Evolutionary conservation across 2,113 vertebrate genomes (phyloP), one percentile per base, ranked within the genome.

Genomic region (Pollachius pollachius): DNA sequence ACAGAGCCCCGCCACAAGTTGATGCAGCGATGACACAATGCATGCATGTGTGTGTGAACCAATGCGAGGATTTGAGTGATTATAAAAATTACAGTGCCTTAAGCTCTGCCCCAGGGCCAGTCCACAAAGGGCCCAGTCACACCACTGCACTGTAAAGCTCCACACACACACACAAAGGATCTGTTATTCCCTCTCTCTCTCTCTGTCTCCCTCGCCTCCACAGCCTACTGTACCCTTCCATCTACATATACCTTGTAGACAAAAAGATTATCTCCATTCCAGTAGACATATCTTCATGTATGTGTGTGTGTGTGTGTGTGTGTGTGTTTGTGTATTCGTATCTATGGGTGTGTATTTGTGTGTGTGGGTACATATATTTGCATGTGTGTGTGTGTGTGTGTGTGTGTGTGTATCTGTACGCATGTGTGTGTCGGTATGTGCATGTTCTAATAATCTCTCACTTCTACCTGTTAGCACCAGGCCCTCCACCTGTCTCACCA

Each of bases 361-460:
- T 64, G 71, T 64, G 61, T 19, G 62, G 66, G 54, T 67, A 73
- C 76, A 76, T 76, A 80, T 27, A 16, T 64, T 12, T 13, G 12
- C 12, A 1, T 48, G 41, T 72, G 67, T 11, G 65, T 75, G 75
- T 62, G 21, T 77, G 65, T 81, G 69, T 76, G 69, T 78, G 65
- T 57, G 69, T 27, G 52, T 25, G 73, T 41, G 69, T 64, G 70
- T 64, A 64, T 19, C 61, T 68, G 52, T 67, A 71, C 74, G 78
- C 76, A 81, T 52, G 21, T 64, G 23, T 71, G 48, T 70, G 41
- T 64, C 27, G 37, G 63, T 48, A 27, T 64, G 63, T 41, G 54
- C 48, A 21, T 19, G 83, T 81, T 81, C 75, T 73, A 85, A 83
- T 90, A 90, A 89, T 86, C 85, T 81, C 78, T 84, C 84, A 89